phyloP scores from a whole-genome alignment of 2,888 invertebrate species.

The Suillia variegata region DNA sequence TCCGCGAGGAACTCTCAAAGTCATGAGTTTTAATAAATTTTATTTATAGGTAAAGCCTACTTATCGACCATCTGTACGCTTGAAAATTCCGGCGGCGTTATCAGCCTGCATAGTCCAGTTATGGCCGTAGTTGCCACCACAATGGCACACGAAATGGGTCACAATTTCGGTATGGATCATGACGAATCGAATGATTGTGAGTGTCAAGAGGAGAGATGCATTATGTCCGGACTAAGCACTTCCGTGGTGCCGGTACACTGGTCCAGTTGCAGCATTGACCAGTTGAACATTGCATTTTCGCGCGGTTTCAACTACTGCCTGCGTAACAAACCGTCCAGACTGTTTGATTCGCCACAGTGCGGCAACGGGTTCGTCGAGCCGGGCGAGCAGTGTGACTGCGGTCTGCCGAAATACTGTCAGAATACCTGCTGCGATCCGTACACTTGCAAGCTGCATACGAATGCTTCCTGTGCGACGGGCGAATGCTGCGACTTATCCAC shows the following conservation, averaged over 20 bases:
- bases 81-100: conserved; percentile 95
- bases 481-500: conserved; percentile 88
- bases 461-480: conserved; percentile 96
- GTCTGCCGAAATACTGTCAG: conserved; percentile 75
- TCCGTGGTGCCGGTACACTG: conserved; percentile 84
- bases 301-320: conserved; percentile 96
- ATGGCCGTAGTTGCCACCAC: conserved; percentile 93
- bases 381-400: conserved; percentile 95
- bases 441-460: conserved; percentile 82
- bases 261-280: conserved; percentile 94
- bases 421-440: conserved; percentile 84
- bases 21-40: no score
- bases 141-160: conserved; percentile 98
- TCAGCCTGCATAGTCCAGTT: conserved; percentile 87
- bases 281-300: conserved; percentile 86
- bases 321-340: conserved; percentile 81
- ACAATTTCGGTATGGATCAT: conserved; percentile 99
- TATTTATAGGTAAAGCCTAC: neutral
- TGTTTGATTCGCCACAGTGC: conserved; percentile 87
- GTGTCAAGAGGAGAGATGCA: conserved; percentile 89
- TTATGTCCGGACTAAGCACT: conserved; percentile 96
- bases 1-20: neutral
- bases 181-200: conserved; percentile 87
- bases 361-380: conserved; percentile 96
- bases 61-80: conserved; percentile 87